Percentiles rank a stretch among this genome's conserved stretches.
Evolutionary conservation across 1,140 invertebrate species (phyloP).

Genomic region (Brachionus plicatilis): DNA sequence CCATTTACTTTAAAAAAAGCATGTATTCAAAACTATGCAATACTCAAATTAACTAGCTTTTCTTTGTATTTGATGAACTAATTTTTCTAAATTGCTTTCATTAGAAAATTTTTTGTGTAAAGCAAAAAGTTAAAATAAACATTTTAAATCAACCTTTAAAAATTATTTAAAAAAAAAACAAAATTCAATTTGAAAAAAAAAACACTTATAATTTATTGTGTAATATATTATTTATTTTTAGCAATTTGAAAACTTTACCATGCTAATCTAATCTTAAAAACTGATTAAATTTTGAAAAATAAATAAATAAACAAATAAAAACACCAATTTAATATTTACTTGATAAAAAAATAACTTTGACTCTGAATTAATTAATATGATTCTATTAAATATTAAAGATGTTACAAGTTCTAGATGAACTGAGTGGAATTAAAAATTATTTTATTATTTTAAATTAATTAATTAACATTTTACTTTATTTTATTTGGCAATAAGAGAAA

Average conservation of each 20-base stretch:
- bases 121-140: not conserved
- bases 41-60: too few species aligned
- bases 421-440: too few species aligned
- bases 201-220: not conserved
- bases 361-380: not conserved
- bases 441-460: too few species aligned
- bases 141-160: not conserved
- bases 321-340: not conserved
- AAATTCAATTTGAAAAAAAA: not conserved
- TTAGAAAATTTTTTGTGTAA: not conserved
- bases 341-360: not conserved
- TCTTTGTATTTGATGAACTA: not conserved
- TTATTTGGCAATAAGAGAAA: too few species aligned
- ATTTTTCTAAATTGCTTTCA: not conserved
- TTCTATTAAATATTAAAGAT: too few species aligned
- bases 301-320: not conserved
- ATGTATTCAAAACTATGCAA: not conserved
- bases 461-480: too few species aligned
- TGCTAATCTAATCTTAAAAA: not conserved
- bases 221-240: not conserved
- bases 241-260: not conserved
- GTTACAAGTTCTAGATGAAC: too few species aligned
- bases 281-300: not conserved
- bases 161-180: not conserved
- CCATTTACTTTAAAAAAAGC: not conserved